Base-by-base conservation (phyloP, 1,140 invertebrate genomes). In the Bombus difficillimus region DNA sequence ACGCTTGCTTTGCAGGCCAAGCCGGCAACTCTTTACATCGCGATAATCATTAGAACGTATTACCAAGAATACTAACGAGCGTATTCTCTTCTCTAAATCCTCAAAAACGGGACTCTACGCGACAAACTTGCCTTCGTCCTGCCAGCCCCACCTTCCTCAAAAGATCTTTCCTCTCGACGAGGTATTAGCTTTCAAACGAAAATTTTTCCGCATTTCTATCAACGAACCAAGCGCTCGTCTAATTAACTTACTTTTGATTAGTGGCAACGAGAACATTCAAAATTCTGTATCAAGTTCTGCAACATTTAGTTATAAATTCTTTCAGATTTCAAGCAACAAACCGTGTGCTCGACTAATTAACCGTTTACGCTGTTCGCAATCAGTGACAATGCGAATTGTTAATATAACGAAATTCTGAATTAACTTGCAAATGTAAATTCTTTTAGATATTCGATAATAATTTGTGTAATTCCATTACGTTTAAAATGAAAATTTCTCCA, bases 11-110 rank as follows among this genome's bases (percentile, higher is more conserved):
- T 71, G 64, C 66, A 84, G 71, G 39, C 82, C 47, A 43, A 75
- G 59, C 79, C 37, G 39, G n/a, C 57, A 66, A 43, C 66, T 84
- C 75, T 84, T 84, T 84, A 71, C 57, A 84, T 84, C 82, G 66
- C 43, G 75, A 79, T 79, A 78, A 79, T 79, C 64, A 68, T 84
- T 84, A 71, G n/a, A 84, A 84, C 75, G 75, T 84, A 79, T 79
- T 71, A 84, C 76, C 66, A 53, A 72, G 39, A 79, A 71, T 79
- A 41, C 83, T 79, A 84, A 79, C 66, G 76, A 84, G 75, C 66
- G 22, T 62, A 53, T 71, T 78, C 59, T 41, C 41, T 77, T 59
- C 47, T 34, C 9, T 32, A 32, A 47, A 62, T 79, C 62, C 47
- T 28, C 76, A 66, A 79, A 79, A 79, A 62, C 28, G 25, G 39